Evolutionary conservation across 2,113 vertebrate species (phyloP).

Genomic region (Notarius quadriscutis): DNA sequence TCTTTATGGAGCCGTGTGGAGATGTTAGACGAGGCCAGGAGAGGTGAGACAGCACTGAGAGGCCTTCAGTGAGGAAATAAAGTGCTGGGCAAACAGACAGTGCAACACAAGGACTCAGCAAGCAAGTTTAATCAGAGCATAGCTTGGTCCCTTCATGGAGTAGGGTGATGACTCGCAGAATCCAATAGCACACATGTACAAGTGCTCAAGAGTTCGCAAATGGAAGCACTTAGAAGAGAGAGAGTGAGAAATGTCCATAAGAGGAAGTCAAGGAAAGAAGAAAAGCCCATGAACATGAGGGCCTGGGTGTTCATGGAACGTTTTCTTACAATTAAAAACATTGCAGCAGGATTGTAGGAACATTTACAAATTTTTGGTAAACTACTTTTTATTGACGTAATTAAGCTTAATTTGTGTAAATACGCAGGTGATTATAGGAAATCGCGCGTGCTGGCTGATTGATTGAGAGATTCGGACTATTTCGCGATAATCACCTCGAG

Average conservation of each 20-base stretch:
- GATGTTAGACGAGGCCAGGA: neutral
- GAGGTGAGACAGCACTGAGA: conserved; percentile 14
- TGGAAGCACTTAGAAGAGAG: neutral
- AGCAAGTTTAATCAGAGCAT: neutral
- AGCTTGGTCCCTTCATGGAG: neutral
- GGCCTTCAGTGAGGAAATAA: conserved; percentile 1
- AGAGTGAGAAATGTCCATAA: neutral
- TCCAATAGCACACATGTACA: neutral
- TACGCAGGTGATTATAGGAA: no score
- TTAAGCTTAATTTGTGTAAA: no score
- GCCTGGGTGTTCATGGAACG: neutral
- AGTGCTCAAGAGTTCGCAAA: neutral
- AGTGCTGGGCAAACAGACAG: conserved; percentile 16
- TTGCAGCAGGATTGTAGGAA: no score
- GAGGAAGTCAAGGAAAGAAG: neutral
- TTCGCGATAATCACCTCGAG: no score
- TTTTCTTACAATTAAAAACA: no score
- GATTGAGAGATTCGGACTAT: no score
- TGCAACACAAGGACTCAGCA: neutral
- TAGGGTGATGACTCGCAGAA: neutral
- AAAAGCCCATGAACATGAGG: neutral
- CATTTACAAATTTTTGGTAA: neutral
- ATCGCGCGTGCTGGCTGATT: no score
- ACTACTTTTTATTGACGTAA: no score
- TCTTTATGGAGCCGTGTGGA: neutral